Evolutionary conservation across 2,888 invertebrate species (phyloP).

Genomic region (Drosophila fulvimacula): DNA sequence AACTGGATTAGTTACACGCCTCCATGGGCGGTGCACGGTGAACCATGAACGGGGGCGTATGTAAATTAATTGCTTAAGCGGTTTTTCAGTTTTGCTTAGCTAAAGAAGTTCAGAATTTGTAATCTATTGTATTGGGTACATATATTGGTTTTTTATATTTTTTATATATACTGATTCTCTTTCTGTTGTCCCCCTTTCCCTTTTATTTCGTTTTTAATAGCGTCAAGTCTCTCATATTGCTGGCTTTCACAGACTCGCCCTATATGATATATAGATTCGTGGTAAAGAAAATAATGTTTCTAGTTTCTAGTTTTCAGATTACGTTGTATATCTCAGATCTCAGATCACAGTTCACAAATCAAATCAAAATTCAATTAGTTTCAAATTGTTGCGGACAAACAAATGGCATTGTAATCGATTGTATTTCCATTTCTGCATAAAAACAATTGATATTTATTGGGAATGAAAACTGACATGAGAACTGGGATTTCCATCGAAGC

Average conservation of each 20-base stretch:
- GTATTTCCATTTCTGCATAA: constrained; percentile 9
- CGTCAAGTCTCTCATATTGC: too few species aligned
- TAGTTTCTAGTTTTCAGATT: neutral
- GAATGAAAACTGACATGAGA: neutral
- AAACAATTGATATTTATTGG: constrained; percentile 36
- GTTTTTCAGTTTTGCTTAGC: neutral
- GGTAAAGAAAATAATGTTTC: neutral
- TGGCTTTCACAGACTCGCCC: too few species aligned
- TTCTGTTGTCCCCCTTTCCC: too few species aligned
- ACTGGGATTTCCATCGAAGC: neutral
- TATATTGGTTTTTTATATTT: too few species aligned
- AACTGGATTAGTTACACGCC: constrained; percentile 17
- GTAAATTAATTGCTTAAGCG: constrained; percentile 5
- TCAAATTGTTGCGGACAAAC: constrained; percentile 14
- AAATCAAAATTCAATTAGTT: constrained; percentile 17
- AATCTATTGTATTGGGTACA: too few species aligned
- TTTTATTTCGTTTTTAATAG: too few species aligned
- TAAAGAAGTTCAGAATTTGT: neutral
- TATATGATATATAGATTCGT: neutral
- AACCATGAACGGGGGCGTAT: neutral
- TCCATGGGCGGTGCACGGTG: neutral
- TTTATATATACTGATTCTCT: neutral
- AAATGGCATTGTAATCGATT: constrained; percentile 11
- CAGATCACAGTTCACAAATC: constrained; percentile 2
- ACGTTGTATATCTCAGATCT: neutral